These are phyloP conservation scores for Ennomos fuscantarius DNA, from an alignment of 2,888 invertebrate genomes.

Conservation along the genomic window DNA sequence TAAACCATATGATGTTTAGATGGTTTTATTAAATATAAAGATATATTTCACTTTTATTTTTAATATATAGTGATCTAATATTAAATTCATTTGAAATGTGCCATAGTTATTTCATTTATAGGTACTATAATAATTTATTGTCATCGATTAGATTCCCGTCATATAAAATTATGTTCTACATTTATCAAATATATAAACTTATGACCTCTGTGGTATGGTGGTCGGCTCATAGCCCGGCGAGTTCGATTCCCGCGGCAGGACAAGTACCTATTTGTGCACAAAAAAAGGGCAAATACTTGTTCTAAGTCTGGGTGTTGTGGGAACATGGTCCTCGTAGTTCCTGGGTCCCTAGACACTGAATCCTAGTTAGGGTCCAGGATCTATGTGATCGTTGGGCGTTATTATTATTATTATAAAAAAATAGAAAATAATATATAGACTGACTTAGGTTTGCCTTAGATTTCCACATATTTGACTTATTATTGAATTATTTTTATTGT, in stretches of 20 bases:
- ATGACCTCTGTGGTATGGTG: no score
- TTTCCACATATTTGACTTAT: constrained; percentile 24
- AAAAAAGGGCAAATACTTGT: no score
- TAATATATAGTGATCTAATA: not conserved
- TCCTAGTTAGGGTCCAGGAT: no score
- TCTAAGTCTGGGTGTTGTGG: no score
- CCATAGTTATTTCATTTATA: constrained; percentile 4
- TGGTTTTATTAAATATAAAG: no score
- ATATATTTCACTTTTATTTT: not conserved
- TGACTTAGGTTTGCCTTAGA: constrained; percentile 58
- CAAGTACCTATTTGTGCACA: no score
- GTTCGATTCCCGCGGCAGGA: no score
- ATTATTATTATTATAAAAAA: constrained; percentile 21
- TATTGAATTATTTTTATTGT: constrained; percentile 30
- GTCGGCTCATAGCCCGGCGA: no score
- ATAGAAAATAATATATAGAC: constrained; percentile 50
- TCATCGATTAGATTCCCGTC: not conserved
- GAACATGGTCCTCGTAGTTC: no score
- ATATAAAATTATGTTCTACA: not conserved
- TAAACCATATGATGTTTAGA: no score
- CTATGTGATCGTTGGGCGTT: no score
- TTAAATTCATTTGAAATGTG: constrained; percentile 3
- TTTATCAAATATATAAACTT: not conserved
- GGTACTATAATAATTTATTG: not conserved
- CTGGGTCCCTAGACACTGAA: no score